Conservation (phyloP, 1,140 invertebrate genomes). For the Calycopis cecrops region DNA sequence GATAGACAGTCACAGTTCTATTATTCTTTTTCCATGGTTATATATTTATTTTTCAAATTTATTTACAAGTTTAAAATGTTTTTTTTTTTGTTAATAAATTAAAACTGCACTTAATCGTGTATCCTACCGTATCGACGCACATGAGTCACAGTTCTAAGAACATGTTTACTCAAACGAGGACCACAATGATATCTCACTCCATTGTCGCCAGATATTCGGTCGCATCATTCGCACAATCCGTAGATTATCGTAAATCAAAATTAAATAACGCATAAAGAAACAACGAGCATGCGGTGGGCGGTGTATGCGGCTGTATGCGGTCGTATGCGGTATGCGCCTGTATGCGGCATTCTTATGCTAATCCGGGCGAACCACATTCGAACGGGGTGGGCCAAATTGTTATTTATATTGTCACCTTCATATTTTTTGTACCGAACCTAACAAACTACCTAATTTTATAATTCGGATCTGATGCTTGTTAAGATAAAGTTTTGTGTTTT, state of each 20-base stretch:
- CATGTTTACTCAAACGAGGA: conserved; percentile 11
- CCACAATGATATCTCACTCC: conserved; percentile 21
- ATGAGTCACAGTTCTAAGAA: conserved; percentile 10
- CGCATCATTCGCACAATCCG: conserved; percentile 58
- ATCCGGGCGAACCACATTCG: conserved; percentile 64
- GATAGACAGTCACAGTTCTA: no score
- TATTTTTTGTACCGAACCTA: conserved; percentile 47
- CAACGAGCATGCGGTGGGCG: conserved; percentile 62
- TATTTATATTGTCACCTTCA: conserved; percentile 73
- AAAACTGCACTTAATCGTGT: neutral
- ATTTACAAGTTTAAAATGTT: no score
- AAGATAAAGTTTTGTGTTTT: neutral
- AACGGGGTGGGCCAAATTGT: conserved; percentile 74
- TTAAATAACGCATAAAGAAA: conserved; percentile 71
- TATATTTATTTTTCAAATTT: no score
- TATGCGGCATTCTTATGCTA: conserved; percentile 72
- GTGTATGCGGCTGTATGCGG: conserved; percentile 28
- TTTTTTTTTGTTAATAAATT: no score
- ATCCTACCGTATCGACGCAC: neutral
- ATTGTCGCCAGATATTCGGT: conserved; percentile 25
- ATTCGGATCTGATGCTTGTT: conserved; percentile 2
- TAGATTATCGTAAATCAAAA: conserved; percentile 70
- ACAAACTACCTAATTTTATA: conserved; percentile 11
- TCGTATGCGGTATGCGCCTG: neutral
- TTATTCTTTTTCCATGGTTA: no score